phyloP scores from a whole-genome alignment of 2,113 vertebrate genomes.

The Ageneiosus marmoratus region DNA sequence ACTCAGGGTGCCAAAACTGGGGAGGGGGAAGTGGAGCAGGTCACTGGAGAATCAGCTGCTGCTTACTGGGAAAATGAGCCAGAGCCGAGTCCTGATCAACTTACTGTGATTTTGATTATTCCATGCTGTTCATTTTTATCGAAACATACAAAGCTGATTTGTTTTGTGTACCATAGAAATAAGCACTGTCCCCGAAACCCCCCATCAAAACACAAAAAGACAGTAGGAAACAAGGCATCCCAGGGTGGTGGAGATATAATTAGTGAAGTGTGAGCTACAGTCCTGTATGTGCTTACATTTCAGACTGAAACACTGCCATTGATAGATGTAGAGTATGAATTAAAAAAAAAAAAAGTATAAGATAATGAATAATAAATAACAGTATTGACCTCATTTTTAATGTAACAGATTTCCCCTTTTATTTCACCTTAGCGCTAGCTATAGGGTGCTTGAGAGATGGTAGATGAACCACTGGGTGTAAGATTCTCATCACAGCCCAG shows the following conservation, averaged over 20 bases:
- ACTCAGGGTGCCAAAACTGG: slow-evolving; percentile 79
- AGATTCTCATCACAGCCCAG: slow-evolving; percentile 27
- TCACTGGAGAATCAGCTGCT: slow-evolving; percentile 64
- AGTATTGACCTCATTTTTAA: slow-evolving; percentile 40
- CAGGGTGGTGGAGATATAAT: slow-evolving; percentile 25
- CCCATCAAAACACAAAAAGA: not conserved
- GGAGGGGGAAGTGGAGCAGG: slow-evolving; percentile 71
- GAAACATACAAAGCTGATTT: slow-evolving; percentile 33
- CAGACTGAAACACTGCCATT: slow-evolving; percentile 48
- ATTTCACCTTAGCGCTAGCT: not conserved
- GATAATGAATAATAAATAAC: slow-evolving; percentile 22
- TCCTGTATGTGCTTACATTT: slow-evolving; percentile 41
- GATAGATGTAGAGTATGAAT: slow-evolving; percentile 38
- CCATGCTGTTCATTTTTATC: slow-evolving; percentile 49
- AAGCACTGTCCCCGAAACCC: slow-evolving; percentile 12
- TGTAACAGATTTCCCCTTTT: slow-evolving; percentile 17
- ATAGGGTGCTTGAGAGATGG: slow-evolving; percentile 32
- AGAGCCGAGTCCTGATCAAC: slow-evolving; percentile 54
- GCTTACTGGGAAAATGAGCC: slow-evolving; percentile 54
- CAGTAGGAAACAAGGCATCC: slow-evolving; percentile 15
- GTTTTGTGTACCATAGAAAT: slow-evolving; percentile 23
- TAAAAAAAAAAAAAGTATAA: slow-evolving; percentile 22
- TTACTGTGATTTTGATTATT: slow-evolving; percentile 58
- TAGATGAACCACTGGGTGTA: slow-evolving; percentile 3
- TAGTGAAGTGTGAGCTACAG: slow-evolving; percentile 34